phyloP scores from a whole-genome alignment of 1,140 invertebrate species.

The Hycleus cichorii region DNA sequence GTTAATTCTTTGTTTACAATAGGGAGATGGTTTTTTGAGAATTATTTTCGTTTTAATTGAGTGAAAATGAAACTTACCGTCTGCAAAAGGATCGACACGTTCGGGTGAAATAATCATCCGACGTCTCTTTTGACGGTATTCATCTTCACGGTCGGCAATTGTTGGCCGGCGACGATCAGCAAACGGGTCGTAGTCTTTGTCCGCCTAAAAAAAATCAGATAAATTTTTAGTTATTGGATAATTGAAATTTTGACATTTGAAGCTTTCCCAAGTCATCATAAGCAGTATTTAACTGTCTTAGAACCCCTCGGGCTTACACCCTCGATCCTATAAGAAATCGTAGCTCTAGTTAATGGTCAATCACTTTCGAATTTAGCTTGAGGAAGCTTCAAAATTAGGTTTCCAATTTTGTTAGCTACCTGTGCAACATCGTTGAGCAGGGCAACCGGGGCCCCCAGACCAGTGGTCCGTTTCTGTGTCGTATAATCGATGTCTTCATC shows the following conservation, averaged over 20 bases:
- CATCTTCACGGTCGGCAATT: slow-evolving; percentile 93
- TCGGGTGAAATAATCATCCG: slow-evolving; percentile 94
- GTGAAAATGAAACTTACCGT: slow-evolving; percentile 64
- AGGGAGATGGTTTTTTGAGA: background rate
- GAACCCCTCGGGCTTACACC: no score
- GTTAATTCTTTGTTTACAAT: background rate
- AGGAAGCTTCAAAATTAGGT: no score
- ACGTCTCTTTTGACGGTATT: slow-evolving; percentile 82
- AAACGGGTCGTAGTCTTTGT: slow-evolving; percentile 94
- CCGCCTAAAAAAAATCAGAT: slow-evolving; percentile 53
- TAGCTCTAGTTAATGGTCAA: no score
- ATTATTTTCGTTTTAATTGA: background rate
- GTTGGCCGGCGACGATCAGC: slow-evolving; percentile 84
- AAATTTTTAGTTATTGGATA: background rate
- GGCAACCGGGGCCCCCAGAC: slow-evolving; percentile 79
- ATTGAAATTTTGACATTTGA: no score
- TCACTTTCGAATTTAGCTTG: no score
- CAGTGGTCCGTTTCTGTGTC: slow-evolving; percentile 57
- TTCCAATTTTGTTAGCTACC: slow-evolving; percentile 42
- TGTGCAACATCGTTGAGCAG: slow-evolving; percentile 84
- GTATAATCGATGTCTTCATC: slow-evolving; percentile 73
- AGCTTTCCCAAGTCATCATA: no score
- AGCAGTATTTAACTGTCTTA: no score
- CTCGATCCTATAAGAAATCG: no score
- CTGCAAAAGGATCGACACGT: slow-evolving; percentile 92